phyloP scores from a whole-genome alignment of 1,140 invertebrate genomes.

The Colletes latitarsis region DNA sequence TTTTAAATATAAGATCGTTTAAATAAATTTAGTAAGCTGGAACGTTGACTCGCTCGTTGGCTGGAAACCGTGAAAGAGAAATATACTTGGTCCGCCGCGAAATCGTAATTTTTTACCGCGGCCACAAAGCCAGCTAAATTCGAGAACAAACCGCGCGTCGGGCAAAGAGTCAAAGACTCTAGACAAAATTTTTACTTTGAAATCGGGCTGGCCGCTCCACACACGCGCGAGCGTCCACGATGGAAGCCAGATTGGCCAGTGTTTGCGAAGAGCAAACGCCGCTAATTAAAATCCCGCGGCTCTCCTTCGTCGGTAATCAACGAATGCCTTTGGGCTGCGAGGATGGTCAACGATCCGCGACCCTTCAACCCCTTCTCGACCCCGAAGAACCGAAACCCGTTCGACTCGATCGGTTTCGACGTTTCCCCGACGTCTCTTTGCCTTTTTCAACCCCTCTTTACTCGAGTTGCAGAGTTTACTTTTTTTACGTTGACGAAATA shows the following conservation, averaged over 20 bases:
- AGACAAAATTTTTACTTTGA: slow-evolving; percentile 49
- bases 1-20: too few relatives aligned
- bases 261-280: slow-evolving; percentile 79
- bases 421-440: not conserved
- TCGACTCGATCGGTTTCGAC: slow-evolving; percentile 25
- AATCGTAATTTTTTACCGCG: not conserved
- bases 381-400: slow-evolving; percentile 22
- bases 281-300: slow-evolving; percentile 80
- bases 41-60: too few relatives aligned
- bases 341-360: slow-evolving; percentile 73
- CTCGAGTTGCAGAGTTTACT: not conserved
- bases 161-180: slow-evolving; percentile 29
- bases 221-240: slow-evolving; percentile 8
- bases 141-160: slow-evolving; percentile 4
- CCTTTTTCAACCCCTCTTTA: not conserved
- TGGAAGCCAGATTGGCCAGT: slow-evolving; percentile 66
- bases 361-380: slow-evolving; percentile 56
- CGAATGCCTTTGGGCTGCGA: slow-evolving; percentile 75
- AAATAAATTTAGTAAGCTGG: too few relatives aligned
- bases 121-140: slow-evolving; percentile 1
- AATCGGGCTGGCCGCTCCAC: slow-evolving; percentile 10
- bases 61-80: too few relatives aligned
- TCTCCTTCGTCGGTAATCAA: slow-evolving; percentile 76
- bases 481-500: too few relatives aligned
- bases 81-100: not conserved